These are phyloP conservation scores for Phodopus roborovskii DNA, from an alignment of 2,113 vertebrate species.

Conservation along the genomic window DNA sequence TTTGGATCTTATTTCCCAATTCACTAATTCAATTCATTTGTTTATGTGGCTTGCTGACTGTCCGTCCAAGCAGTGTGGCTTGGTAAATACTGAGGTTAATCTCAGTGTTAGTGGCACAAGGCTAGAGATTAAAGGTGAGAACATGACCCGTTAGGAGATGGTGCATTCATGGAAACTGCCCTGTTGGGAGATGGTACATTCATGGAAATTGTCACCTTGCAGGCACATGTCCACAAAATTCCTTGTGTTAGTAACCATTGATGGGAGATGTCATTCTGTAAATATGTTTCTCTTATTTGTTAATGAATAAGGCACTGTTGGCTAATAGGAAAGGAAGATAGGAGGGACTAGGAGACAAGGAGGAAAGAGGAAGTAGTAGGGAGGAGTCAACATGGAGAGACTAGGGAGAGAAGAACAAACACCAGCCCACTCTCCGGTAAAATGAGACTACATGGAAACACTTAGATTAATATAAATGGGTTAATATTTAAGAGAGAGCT, in stretches of 20 bases:
- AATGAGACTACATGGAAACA: too few species aligned
- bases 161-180: not conserved
- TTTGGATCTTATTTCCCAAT: conserved; percentile 15
- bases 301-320: too few species aligned
- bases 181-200: not conserved
- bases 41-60: not conserved
- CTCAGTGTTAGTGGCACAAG: not conserved
- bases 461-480: too few species aligned
- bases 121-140: not conserved
- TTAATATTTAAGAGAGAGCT: too few species aligned
- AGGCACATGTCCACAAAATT: not conserved
- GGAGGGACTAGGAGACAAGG: too few species aligned
- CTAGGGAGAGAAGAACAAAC: too few species aligned
- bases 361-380: too few species aligned
- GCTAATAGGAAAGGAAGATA: too few species aligned
- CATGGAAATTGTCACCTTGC: not conserved
- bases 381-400: too few species aligned
- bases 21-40: not conserved
- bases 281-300: too few species aligned
- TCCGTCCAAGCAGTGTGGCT: not conserved
- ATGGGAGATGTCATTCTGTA: too few species aligned
- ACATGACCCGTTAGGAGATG: not conserved
- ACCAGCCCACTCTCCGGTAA: too few species aligned
- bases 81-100: not conserved
- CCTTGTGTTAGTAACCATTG: not conserved